Conservation (phyloP, 2,888 invertebrate species). For the Hirudinaria manillensis region DNA sequence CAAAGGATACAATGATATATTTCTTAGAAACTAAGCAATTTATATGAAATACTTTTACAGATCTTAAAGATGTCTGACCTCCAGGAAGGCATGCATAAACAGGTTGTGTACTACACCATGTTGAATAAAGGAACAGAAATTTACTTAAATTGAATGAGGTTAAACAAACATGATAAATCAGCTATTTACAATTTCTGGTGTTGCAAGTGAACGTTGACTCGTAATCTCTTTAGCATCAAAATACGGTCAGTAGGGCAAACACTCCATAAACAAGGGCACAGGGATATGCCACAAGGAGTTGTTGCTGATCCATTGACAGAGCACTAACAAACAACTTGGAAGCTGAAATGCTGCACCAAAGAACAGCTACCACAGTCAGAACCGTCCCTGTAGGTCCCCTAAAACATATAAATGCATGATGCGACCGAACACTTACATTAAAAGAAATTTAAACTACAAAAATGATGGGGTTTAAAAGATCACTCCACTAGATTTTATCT, state of each 20-base stretch:
- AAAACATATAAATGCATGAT: slow-evolving; percentile 35
- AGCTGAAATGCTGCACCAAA: slow-evolving; percentile 86
- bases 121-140: no score
- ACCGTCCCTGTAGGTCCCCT: slow-evolving; percentile 51
- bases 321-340: slow-evolving; percentile 86
- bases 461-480: no score
- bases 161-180: slow-evolving; percentile 13
- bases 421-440: neutral
- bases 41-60: no score
- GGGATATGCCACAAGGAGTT: slow-evolving; percentile 72
- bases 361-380: slow-evolving; percentile 49
- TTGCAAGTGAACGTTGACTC: neutral
- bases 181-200: neutral
- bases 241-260: slow-evolving; percentile 83
- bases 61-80: no score
- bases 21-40: no score
- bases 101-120: no score
- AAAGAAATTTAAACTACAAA: neutral
- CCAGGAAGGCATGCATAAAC: no score
- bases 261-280: slow-evolving; percentile 86
- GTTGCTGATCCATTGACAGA: slow-evolving; percentile 77
- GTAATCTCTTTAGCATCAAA: slow-evolving; percentile 58
- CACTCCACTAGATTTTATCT: no score
- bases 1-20: no score
- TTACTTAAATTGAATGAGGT: neutral